Evolutionary conservation across 2,797 vertebrate species (phyloP).

Genomic region (Echeneis naucrates): DNA sequence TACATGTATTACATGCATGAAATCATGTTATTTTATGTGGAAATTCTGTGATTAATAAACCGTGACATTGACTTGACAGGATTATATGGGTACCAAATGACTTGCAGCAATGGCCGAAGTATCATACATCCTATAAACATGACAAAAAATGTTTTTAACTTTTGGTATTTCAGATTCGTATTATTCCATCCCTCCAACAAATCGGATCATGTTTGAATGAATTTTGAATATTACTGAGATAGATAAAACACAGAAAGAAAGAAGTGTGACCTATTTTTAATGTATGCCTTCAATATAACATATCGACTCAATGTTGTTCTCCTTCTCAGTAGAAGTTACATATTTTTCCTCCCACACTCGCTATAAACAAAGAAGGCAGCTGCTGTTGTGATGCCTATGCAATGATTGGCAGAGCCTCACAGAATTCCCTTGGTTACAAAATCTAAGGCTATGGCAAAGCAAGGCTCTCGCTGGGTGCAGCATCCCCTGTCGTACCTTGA

Average conservation of each 20-base stretch:
- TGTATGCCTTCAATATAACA: constrained; percentile 25
- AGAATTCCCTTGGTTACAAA: constrained; percentile 52
- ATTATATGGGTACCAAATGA: not conserved
- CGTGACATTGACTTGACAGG: constrained; percentile 13
- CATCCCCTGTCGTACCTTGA: constrained; percentile 66
- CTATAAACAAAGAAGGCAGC: constrained; percentile 43
- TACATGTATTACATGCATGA: constrained; percentile 44
- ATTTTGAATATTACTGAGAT: not conserved
- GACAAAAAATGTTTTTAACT: constrained; percentile 17
- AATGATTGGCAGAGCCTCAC: constrained; percentile 71
- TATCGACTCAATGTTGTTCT: no score
- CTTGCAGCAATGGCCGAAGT: not conserved
- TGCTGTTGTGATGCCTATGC: constrained; percentile 45
- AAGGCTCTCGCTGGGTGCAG: constrained; percentile 58
- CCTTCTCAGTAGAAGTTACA: constrained; percentile 4
- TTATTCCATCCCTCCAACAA: not conserved
- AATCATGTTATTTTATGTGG: constrained; percentile 31
- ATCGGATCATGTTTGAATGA: not conserved
- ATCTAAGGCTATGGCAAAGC: constrained; percentile 56
- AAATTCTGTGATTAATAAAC: constrained; percentile 34
- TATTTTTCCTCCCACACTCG: constrained; percentile 23
- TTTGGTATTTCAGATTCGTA: not conserved
- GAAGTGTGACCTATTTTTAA: constrained; percentile 18
- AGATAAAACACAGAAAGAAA: not conserved
- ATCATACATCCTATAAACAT: not conserved